These are phyloP conservation scores for Poeciliopsis prolifica DNA, from an alignment of 2,113 vertebrate genomes.

Conservation along the genomic window DNA sequence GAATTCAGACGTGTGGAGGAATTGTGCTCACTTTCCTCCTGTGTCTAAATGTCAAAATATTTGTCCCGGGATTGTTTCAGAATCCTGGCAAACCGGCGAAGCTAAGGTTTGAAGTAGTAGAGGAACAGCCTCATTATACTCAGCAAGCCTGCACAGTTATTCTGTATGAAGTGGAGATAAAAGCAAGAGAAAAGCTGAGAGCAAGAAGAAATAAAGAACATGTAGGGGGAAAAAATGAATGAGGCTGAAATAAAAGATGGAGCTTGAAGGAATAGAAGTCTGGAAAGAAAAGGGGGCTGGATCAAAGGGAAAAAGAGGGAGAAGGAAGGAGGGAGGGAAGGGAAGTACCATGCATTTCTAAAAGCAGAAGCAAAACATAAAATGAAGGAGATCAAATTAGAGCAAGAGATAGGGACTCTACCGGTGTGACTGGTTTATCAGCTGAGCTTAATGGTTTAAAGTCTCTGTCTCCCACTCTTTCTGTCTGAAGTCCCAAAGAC, in stretches of 20 bases:
- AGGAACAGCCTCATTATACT: slow-evolving; percentile 84
- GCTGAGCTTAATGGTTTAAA: slow-evolving; percentile 67
- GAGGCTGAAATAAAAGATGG: slow-evolving; percentile 47
- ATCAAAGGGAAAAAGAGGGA: slow-evolving; percentile 70
- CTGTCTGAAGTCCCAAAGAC: slow-evolving; percentile 66
- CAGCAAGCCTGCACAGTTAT: slow-evolving; percentile 75
- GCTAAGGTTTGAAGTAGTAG: slow-evolving; percentile 78
- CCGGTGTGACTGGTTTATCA: slow-evolving; percentile 65
- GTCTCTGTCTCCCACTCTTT: slow-evolving; percentile 50
- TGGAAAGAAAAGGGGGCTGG: slow-evolving; percentile 62
- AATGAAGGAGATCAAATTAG: slow-evolving; percentile 69
- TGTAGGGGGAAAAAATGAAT: slow-evolving; percentile 32
- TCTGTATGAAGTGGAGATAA: slow-evolving; percentile 83
- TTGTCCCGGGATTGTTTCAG: slow-evolving; percentile 79
- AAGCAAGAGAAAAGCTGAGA: slow-evolving; percentile 76
- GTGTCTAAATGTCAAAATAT: slow-evolving; percentile 81
- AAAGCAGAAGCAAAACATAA: slow-evolving; percentile 63
- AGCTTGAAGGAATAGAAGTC: slow-evolving; percentile 67
- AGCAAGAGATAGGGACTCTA: slow-evolving; percentile 51
- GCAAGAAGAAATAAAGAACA: slow-evolving; percentile 72
- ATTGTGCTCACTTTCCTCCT: slow-evolving; percentile 59
- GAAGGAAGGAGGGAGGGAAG: slow-evolving; percentile 30
- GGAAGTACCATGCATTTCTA: slow-evolving; percentile 66
- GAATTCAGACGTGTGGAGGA: slow-evolving; percentile 54
- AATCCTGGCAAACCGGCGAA: slow-evolving; percentile 66